These are phyloP conservation scores for Tyrannus savana DNA, from an alignment of 2,113 vertebrate genomes.

Conservation along the genomic window DNA sequence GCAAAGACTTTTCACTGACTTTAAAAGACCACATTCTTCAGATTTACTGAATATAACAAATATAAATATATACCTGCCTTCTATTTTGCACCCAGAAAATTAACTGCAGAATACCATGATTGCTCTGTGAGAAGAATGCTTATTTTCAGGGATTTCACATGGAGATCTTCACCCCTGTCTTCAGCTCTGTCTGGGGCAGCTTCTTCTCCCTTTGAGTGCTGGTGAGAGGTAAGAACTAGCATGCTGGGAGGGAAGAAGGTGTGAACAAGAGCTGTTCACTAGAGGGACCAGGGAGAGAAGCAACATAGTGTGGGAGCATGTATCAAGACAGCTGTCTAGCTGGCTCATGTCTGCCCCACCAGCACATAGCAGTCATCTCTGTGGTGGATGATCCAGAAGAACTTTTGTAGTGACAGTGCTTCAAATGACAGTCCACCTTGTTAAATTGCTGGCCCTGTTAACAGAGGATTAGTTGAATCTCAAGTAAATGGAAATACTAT, in stretches of 20 bases:
- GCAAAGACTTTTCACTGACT: background rate
- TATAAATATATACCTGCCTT: background rate
- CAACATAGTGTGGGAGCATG: rapidly evolving
- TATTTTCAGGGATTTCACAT: rapidly evolving
- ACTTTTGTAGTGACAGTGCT: background rate
- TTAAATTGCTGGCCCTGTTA: background rate
- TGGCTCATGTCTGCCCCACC: background rate
- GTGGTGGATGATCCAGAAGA: background rate
- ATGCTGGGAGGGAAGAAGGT: background rate
- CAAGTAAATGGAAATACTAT: background rate
- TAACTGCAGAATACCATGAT: background rate
- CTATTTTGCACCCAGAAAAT: background rate
- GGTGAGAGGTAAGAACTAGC: background rate
- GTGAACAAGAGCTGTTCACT: background rate
- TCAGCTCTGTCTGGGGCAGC: background rate
- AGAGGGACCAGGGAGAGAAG: background rate
- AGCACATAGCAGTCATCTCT: background rate
- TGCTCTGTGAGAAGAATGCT: background rate
- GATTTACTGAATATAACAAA: background rate
- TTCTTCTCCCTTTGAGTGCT: rapidly evolving
- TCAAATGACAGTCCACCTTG: background rate
- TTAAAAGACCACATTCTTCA: background rate
- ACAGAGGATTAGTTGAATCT: background rate
- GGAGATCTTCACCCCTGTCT: background rate
- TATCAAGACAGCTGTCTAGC: background rate